Evolutionary conservation across 2,888 invertebrate genomes (phyloP).

Genomic region (Drosophila phalerata): DNA sequence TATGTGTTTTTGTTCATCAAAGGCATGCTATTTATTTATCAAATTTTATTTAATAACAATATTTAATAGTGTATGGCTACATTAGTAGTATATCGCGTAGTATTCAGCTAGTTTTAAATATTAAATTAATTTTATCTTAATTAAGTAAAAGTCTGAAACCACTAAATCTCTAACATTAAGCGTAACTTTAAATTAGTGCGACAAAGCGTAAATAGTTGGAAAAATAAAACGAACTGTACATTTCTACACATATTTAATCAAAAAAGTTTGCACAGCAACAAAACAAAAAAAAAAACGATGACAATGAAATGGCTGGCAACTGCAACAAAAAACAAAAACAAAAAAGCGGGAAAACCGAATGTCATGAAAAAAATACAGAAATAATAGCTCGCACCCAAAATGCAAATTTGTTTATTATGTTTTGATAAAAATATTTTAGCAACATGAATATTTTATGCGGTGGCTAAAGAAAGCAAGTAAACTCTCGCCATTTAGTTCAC

Average conservation of each 20-base stretch:
- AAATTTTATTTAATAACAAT: not conserved
- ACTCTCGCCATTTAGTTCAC: constrained; percentile 15
- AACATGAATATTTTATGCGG: constrained; percentile 70
- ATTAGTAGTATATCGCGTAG: not conserved
- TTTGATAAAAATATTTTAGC: constrained; percentile 66
- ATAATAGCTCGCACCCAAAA: constrained; percentile 42
- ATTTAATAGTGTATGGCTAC: too few relatives aligned
- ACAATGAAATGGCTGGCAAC: constrained; percentile 37
- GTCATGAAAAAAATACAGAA: constrained; percentile 15
- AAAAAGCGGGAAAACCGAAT: constrained; percentile 22
- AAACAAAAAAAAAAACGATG: constrained; percentile 7
- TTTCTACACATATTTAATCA: constrained; percentile 61
- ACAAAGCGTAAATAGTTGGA: constrained; percentile 31
- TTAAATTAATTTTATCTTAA: constrained; percentile 7
- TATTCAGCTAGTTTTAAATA: not conserved
- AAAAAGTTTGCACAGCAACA: constrained; percentile 56
- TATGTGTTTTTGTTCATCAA: not conserved
- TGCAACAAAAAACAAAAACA: constrained; percentile 12
- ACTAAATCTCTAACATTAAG: constrained; percentile 36
- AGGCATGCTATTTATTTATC: not conserved
- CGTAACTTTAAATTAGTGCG: constrained; percentile 49
- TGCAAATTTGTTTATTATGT: constrained; percentile 80
- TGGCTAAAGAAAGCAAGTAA: constrained; percentile 37
- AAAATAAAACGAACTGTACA: constrained; percentile 21
- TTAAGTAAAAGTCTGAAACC: constrained; percentile 14